Base-by-base conservation (phyloP, 2,888 invertebrate species). In the Mylabris sibirica region DNA sequence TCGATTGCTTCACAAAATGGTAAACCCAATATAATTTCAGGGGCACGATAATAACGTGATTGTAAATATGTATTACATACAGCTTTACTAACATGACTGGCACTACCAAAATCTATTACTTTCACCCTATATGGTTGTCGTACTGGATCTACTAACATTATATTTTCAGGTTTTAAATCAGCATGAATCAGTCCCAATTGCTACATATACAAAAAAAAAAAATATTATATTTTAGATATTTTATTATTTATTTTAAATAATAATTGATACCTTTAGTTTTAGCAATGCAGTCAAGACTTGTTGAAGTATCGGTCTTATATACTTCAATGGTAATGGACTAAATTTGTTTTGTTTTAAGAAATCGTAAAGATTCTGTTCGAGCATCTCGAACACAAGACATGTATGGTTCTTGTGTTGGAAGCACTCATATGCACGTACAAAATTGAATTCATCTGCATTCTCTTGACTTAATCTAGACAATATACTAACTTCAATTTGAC, bases 261-360 rank as follows among this genome's bases (percentile, higher is more conserved):
- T 9, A 65, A 22, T 44, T 72, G 73, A 75, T 84, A 94, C 94
- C 91, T 96, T 97, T 49, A 97, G 89, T 86, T 97, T 97, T 72
- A 96, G 90, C 87, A 97, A 92, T 73, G 92, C 92, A 5, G 92
- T 92, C 76, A 92, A 87, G 79, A 99, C 99, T 90, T 99, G 99
- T 87, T 99, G 98, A 81, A 99, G 90, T 81, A 99, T 98, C 68
- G 99, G 99, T 84, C 99, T 90, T 86, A 99, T 99, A 86, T 96
- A 98, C 85, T 98, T 98, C 76, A 99, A 90, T 66, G 99, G 98
- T 82, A 99, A 88, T 74, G 99, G 99, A 83, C 97, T 97, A 88
- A 99, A 99, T 88, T 99, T 99, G 88, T 99, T 99, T 87, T 98
- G 98, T 86, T 99, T 99, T 77, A 99, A 91, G 87, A 99, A 99